phyloP scores from a whole-genome alignment of 2,113 vertebrate genomes.

The Odocoileus hemionus region DNA sequence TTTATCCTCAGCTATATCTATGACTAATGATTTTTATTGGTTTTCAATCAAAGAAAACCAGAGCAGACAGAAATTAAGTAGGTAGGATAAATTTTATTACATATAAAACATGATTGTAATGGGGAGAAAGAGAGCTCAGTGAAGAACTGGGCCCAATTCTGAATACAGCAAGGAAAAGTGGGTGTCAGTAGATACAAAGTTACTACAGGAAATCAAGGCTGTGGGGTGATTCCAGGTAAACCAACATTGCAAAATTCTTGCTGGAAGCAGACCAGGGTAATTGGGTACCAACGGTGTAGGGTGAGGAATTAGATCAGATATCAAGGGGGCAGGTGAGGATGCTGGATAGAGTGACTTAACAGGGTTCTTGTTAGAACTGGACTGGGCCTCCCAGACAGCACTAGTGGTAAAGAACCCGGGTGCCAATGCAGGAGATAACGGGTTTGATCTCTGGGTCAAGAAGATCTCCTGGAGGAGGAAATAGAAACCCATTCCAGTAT shows the following conservation, averaged over 20 bases:
- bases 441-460: background rate
- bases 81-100: background rate
- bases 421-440: background rate
- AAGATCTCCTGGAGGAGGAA: background rate
- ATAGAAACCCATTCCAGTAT: background rate
- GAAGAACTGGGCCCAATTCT: background rate
- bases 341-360: background rate
- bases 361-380: background rate
- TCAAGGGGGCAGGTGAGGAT: background rate
- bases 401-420: fast-evolving
- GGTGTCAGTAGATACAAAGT: background rate
- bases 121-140: background rate
- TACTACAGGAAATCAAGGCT: background rate
- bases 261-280: background rate
- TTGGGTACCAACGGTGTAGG: background rate
- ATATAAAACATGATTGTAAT: background rate
- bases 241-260: background rate
- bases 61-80: background rate
- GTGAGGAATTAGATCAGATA: background rate
- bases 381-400: background rate
- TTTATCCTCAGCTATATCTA: background rate
- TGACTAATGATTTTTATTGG: background rate
- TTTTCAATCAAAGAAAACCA: background rate
- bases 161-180: background rate
- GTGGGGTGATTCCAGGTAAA: background rate